These are phyloP conservation scores for Paedocypris micromegethes DNA, from an alignment of 2,797 vertebrate genomes.

Conservation along the genomic window DNA sequence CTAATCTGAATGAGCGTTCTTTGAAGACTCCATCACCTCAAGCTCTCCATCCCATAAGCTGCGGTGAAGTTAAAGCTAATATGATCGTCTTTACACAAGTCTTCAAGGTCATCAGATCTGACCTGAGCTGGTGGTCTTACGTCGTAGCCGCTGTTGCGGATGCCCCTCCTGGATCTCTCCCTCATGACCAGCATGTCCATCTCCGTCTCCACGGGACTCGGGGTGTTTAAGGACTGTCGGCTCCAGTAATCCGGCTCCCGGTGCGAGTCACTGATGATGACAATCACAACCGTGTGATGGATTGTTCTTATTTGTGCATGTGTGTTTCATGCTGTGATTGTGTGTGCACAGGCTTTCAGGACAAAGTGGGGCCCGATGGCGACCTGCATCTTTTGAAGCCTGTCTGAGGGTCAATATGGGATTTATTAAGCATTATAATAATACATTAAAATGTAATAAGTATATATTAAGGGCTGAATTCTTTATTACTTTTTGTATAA, in stretches of 20 bases:
- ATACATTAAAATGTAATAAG: no score
- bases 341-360: no score
- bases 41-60: conserved; percentile 4
- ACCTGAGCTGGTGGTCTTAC: conserved; percentile 61
- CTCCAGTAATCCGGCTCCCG: conserved; percentile 89
- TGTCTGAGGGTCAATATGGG: no score
- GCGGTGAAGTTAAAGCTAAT: conserved; percentile 28
- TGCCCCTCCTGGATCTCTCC: conserved; percentile 86
- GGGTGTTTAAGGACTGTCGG: conserved; percentile 92
- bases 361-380: no score
- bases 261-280: conserved; percentile 76
- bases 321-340: no score
- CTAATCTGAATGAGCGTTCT: background rate
- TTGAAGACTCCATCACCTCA: background rate
- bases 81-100: conserved; percentile 39
- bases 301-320: no score
- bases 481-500: no score
- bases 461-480: no score
- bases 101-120: background rate
- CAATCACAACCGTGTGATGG: no score
- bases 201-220: conserved; percentile 91
- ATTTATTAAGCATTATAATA: no score
- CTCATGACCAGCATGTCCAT: conserved; percentile 95
- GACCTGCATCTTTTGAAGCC: no score
- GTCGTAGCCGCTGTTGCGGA: conserved; percentile 93